A percentile compares a stretch with the other conserved stretches of the same genome.
phyloP scores from a whole-genome alignment of 2,797 vertebrate genomes.

The Neosalanx taihuensis region DNA sequence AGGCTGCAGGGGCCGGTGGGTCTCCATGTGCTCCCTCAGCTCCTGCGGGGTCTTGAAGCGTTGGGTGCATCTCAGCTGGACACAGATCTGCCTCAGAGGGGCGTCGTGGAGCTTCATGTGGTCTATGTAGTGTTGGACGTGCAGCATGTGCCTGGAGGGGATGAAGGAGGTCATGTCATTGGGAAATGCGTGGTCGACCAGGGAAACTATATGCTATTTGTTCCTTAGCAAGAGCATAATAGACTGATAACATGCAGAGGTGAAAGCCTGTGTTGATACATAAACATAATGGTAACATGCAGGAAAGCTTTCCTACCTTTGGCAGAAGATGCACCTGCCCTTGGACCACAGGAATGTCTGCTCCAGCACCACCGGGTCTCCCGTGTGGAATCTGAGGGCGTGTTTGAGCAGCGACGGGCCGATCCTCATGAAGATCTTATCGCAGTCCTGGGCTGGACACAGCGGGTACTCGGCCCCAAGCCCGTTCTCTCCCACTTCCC shows the following conservation, averaged over 20 bases:
- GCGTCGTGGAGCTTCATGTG: conserved; percentile 84
- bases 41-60: conserved; percentile 81
- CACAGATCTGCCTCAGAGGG: conserved; percentile 85
- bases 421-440: conserved; percentile 70
- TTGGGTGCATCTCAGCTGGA: conserved; percentile 83
- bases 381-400: conserved; percentile 81
- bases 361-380: conserved; percentile 84
- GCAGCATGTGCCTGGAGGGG: conserved; percentile 66
- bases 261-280: background rate
- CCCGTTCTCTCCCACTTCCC: conserved; percentile 33
- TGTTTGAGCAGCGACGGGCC: conserved; percentile 80
- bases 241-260: background rate
- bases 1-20: conserved; percentile 80
- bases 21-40: conserved; percentile 78
- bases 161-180: background rate
- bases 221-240: background rate
- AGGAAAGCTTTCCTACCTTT: conserved; percentile 68
- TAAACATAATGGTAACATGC: background rate
- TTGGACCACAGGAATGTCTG: conserved; percentile 87
- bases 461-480: conserved; percentile 47
- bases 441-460: conserved; percentile 83
- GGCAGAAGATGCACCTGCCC: conserved; percentile 86
- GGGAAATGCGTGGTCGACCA: background rate
- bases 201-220: background rate
- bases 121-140: conserved; percentile 87